Conservation (phyloP, 2,888 invertebrate species). For the Zele albiditarsus region DNA sequence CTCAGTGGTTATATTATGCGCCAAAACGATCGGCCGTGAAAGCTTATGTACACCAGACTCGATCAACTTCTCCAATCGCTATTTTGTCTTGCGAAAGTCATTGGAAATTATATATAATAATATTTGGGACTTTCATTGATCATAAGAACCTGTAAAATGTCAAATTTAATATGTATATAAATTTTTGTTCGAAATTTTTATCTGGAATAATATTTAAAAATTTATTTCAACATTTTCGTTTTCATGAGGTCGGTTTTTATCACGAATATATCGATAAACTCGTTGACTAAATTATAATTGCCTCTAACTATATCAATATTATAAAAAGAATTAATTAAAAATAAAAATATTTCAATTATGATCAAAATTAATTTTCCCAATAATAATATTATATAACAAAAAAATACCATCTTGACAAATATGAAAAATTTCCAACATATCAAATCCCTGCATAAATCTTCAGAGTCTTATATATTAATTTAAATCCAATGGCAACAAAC, state of each 20-base stretch:
- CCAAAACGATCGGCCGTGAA: constrained; percentile 43
- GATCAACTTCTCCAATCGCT: constrained; percentile 33
- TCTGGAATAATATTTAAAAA: background rate
- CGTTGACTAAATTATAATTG: too few relatives aligned
- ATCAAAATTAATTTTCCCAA: too few relatives aligned
- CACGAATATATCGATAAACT: too few relatives aligned
- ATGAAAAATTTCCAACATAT: background rate
- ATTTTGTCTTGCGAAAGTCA: constrained; percentile 27
- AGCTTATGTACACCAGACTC: constrained; percentile 32
- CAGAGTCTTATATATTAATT: background rate
- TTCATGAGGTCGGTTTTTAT: too few relatives aligned
- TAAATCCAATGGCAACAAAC: background rate
- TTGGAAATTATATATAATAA: constrained; percentile 1
- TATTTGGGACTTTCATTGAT: background rate
- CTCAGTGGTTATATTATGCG: constrained; percentile 23
- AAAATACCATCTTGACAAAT: too few relatives aligned
- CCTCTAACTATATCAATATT: too few relatives aligned
- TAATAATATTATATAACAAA: too few relatives aligned
- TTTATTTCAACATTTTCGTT: background rate
- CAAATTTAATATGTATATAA: background rate
- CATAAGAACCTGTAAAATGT: background rate
- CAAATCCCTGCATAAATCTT: background rate
- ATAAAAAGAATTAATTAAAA: too few relatives aligned
- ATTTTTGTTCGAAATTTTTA: background rate
- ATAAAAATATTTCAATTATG: too few relatives aligned